Conservation (phyloP, 92 coral and sea anemone species). For the Paragorgia papillata region DNA sequence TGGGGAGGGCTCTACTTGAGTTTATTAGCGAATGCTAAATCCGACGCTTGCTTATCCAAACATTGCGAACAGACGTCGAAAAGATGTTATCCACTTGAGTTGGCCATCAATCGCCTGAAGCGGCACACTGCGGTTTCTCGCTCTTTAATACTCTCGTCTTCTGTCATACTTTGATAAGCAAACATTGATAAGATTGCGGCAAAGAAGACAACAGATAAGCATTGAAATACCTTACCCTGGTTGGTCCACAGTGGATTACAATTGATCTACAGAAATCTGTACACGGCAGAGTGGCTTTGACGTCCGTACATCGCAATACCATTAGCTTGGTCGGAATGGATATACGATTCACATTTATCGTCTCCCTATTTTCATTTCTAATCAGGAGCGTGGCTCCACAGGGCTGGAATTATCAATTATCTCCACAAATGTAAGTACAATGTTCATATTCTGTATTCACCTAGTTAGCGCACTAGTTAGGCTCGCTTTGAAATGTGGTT, state of each 20-base stretch:
- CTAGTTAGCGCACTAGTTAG: background rate
- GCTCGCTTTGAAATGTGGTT: too few species aligned
- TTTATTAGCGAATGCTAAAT: background rate
- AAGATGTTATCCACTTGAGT: background rate
- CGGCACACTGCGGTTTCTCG: too few species aligned
- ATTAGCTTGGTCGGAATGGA: too few species aligned
- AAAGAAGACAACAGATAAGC: background rate
- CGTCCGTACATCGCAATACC: too few species aligned
- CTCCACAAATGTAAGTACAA: constrained; percentile 26
- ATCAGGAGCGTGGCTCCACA: background rate
- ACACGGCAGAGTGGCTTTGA: too few species aligned
- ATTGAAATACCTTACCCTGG: too few species aligned
- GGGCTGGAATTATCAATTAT: constrained; percentile 21
- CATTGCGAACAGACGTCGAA: background rate
- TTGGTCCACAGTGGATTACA: too few species aligned
- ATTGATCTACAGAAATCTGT: too few species aligned
- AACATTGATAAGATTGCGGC: background rate
- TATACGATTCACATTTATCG: background rate
- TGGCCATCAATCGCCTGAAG: background rate
- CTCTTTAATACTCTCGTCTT: background rate
- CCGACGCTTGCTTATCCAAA: background rate
- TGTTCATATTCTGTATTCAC: background rate
- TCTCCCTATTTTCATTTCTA: background rate
- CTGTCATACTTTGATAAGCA: constrained; percentile 5
- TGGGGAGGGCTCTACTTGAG: too few species aligned